These are phyloP conservation scores for Cassiopea andromeda DNA, from an alignment of 30 jellyfish, hydroid and myxozoan genomes.

Conservation along the genomic window DNA sequence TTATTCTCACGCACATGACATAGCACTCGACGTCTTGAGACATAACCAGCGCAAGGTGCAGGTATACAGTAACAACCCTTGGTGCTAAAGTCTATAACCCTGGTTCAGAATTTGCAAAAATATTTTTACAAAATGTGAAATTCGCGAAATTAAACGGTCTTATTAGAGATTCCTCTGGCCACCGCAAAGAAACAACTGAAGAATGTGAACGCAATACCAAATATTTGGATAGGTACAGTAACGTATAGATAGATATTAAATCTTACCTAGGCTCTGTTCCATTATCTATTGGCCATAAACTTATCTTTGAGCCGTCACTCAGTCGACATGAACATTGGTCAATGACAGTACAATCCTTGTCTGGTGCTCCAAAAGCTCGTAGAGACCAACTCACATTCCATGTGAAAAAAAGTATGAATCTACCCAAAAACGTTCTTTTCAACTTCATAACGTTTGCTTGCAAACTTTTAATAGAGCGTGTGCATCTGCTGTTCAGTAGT, in stretches of 20 bases:
- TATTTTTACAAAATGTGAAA: no score
- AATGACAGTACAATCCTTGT: background rate
- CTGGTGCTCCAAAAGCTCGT: background rate
- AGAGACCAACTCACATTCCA: background rate
- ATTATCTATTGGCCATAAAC: constrained; percentile 1
- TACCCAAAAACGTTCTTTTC: background rate
- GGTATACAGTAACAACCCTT: no score
- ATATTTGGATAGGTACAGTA: background rate
- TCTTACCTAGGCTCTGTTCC: background rate
- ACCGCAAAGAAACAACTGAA: background rate
- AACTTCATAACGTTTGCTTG: no score
- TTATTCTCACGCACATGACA: no score
- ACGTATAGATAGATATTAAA: background rate
- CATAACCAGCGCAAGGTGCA: no score
- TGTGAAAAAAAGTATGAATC: background rate
- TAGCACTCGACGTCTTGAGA: no score
- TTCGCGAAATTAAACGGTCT: no score
- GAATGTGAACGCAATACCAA: background rate
- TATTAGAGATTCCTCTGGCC: no score
- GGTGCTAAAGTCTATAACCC: no score
- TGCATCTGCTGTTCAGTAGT: no score
- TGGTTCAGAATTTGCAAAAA: no score
- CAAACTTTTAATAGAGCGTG: no score
- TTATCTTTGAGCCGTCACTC: constrained; percentile 1
- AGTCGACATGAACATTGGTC: constrained; percentile 23